These are phyloP conservation scores for Poecilia latipinna DNA, from an alignment of 2,113 vertebrate genomes.

Conservation along the genomic window DNA sequence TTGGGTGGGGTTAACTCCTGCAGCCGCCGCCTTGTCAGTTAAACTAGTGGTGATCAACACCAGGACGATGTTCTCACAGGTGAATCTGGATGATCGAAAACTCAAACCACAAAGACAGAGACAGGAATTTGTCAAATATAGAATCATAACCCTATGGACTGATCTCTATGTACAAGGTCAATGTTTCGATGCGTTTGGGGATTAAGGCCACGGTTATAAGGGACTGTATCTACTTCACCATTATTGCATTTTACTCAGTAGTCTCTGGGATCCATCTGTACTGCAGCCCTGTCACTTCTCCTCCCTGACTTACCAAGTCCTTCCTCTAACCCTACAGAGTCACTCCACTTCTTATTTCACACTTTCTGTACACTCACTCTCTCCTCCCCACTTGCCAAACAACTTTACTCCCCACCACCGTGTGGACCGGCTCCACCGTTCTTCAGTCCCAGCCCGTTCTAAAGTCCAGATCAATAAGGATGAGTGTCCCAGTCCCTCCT, in stretches of 20 bases:
- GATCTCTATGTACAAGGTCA: constrained; percentile 69
- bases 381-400: constrained; percentile 12
- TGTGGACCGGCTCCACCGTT: constrained; percentile 8
- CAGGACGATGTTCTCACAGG: constrained; percentile 23
- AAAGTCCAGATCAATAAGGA: constrained; percentile 33
- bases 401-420: constrained; percentile 18
- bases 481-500: constrained; percentile 26
- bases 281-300: constrained; percentile 23
- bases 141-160: constrained; percentile 63
- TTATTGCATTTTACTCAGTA: constrained; percentile 72
- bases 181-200: constrained; percentile 58
- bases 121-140: constrained; percentile 63
- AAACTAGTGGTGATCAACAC: constrained; percentile 64
- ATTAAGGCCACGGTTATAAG: constrained; percentile 77
- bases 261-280: constrained; percentile 41
- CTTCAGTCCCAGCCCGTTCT: constrained; percentile 25
- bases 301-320: constrained; percentile 46
- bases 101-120: constrained; percentile 60
- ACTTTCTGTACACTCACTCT: constrained; percentile 35
- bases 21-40: constrained; percentile 55
- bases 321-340: constrained; percentile 20
- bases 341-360: background rate
- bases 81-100: constrained; percentile 48
- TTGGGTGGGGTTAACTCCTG: constrained; percentile 46
- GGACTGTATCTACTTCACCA: constrained; percentile 57